Percentiles rank a stretch among this genome's conserved stretches.
Evolutionary conservation across 2,113 vertebrate species (phyloP).

Genomic region (Trachemys scripta): DNA sequence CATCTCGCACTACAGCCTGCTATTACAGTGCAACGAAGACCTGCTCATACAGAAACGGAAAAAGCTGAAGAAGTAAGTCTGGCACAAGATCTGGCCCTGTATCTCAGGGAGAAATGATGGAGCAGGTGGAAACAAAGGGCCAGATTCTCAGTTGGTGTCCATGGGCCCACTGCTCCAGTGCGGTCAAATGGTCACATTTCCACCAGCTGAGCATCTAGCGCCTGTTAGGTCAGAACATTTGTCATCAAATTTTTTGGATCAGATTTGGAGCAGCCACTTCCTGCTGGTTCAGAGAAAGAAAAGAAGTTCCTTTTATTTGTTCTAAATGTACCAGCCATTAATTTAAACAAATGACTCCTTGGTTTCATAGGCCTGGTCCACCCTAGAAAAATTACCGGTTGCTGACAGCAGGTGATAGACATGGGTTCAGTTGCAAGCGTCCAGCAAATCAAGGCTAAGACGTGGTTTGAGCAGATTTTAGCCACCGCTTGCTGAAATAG

Average conservation of each 20-base stretch:
- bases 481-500: not conserved
- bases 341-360: not conserved
- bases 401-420: not conserved
- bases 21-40: slow-evolving; percentile 95
- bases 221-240: not conserved
- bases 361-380: not conserved
- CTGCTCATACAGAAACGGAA: slow-evolving; percentile 92
- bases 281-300: not conserved
- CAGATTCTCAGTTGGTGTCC: not conserved
- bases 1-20: slow-evolving; percentile 91
- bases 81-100: not conserved
- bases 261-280: not conserved
- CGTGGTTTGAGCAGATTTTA: not conserved
- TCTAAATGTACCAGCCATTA: not conserved
- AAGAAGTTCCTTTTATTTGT: not conserved
- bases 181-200: not conserved
- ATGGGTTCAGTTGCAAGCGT: fast-evolving
- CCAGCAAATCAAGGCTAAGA: not conserved
- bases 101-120: not conserved
- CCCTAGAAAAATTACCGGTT: not conserved
- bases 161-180: not conserved
- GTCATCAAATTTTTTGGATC: not conserved
- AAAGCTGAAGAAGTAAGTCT: slow-evolving; percentile 91
- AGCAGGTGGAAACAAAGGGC: not conserved
- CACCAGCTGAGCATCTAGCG: not conserved